A percentile compares a stretch with the other conserved stretches of the same genome.
Evolutionary conservation across 1,140 invertebrate genomes (phyloP).

Genomic region (Leptinotarsa lineolata): DNA sequence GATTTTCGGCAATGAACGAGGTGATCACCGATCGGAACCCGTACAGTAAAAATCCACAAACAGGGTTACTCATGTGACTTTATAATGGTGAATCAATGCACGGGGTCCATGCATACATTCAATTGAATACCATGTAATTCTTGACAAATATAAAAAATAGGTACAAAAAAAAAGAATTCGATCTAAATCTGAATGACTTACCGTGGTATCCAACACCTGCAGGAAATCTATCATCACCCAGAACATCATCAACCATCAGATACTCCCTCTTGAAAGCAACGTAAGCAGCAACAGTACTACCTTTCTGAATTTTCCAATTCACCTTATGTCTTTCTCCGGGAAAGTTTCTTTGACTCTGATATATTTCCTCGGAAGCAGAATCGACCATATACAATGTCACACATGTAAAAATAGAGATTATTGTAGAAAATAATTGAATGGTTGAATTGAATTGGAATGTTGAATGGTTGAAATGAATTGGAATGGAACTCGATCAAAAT

Average conservation of each 20-base stretch:
- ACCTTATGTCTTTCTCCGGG: slow-evolving; percentile 58
- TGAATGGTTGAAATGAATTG: too few species aligned
- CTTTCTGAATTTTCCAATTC: slow-evolving; percentile 60
- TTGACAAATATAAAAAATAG: too few species aligned
- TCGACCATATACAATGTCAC: slow-evolving; percentile 61
- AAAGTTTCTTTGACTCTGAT: slow-evolving; percentile 55
- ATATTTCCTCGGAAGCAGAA: slow-evolving; percentile 58
- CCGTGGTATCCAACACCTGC: slow-evolving; percentile 56
- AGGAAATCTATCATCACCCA: slow-evolving; percentile 58
- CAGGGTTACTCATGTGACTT: too few species aligned
- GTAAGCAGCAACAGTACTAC: slow-evolving; percentile 59
- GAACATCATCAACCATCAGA: slow-evolving; percentile 59
- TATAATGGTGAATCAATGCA: too few species aligned
- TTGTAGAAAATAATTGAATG: not conserved
- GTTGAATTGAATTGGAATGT: too few species aligned
- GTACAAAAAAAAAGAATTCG: not conserved
- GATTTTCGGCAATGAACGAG: too few species aligned
- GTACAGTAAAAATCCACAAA: too few species aligned
- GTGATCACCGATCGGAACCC: too few species aligned
- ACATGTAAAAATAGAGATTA: slow-evolving; percentile 43
- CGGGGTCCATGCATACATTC: too few species aligned
- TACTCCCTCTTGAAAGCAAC: slow-evolving; percentile 60
- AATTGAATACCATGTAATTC: too few species aligned
- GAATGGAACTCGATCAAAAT: too few species aligned
- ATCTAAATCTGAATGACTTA: not conserved